Evolutionary conservation across 2,113 vertebrate genomes (phyloP), one percentile per base, ranked within the genome.

Genomic region (Nannobrachium achirus): DNA sequence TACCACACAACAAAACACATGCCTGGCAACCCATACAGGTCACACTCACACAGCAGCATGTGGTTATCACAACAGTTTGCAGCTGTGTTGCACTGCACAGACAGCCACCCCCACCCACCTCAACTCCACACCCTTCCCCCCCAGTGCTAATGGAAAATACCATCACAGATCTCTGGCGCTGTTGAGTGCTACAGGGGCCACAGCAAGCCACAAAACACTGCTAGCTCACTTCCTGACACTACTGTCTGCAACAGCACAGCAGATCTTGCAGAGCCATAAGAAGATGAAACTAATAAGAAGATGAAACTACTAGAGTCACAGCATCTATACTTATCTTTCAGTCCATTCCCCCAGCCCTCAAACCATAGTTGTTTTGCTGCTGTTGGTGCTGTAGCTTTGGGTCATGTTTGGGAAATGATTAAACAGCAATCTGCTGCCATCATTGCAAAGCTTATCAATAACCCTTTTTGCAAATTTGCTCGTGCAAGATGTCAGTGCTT

Each of bases 91-190:
- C 55, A 75, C 67, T 58, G 64, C 38, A 3, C 49, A 58, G 62
- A 11, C 50, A 58, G 69, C n/a, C 39, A 56, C 63, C 63, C 59
- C 66, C 78, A 65, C 70, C 64, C 67, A 51, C 59, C 58, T 73
- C 71, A 61, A 52, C 19, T 63, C 51, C 61, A 50, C 57, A 56
- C 53, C 13, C 45, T 2, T 33, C 25, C 42, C 14, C 62, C 56
- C 67, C 38, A 57, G 20, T 53, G 66, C 70, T 73, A 80, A 80
- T 70, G 79, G 79, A 88, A 90, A 86, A 86, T 83, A 83, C 78
- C 81, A 46, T 65, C 44, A 61, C 63, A 84, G 77, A 84, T 81
- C 79, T 63, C 39, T 73, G 58, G n/a, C 51, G 39, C 52, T 71
- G 73, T 69, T 66, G 79, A 69, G 56, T 73, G 60, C 79, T 61